A percentile compares a stretch with the other conserved stretches of the same genome.
These are phyloP conservation scores for Echinometra lucunter DNA, from an alignment of 53 echinoderm and acorn worm genomes.

Conservation along the genomic window DNA sequence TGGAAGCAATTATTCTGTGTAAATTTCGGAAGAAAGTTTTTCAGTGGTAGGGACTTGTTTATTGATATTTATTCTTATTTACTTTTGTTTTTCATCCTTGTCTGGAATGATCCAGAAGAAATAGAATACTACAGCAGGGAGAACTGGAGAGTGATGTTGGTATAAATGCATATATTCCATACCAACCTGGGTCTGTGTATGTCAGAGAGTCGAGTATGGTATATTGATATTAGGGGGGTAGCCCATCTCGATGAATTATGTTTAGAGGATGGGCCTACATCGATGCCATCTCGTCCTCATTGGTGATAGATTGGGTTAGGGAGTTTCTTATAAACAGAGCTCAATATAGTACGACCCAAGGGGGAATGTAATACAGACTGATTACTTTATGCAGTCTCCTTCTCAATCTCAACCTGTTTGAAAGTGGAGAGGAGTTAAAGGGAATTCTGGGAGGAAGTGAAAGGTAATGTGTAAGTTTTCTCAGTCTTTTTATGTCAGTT, in stretches of 20 bases:
- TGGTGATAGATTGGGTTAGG: constrained; percentile 48
- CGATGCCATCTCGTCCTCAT: constrained; percentile 28
- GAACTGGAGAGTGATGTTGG: not conserved
- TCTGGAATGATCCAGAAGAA: not conserved
- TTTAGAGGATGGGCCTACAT: not conserved
- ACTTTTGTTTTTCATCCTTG: not conserved
- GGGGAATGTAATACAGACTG: not conserved
- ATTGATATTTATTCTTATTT: not conserved
- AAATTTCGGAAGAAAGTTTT: not conserved
- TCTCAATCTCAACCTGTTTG: not conserved
- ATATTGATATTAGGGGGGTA: constrained; percentile 4
- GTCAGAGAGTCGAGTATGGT: not conserved
- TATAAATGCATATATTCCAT: not conserved
- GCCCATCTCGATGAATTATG: not conserved
- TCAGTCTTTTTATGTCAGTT: too few species aligned
- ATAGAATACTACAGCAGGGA: not conserved
- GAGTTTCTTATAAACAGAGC: constrained; percentile 53
- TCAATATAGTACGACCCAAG: constrained; percentile 26
- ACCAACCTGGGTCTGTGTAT: not conserved
- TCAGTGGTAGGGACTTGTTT: not conserved
- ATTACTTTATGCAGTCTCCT: not conserved
- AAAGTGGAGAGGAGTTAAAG: not conserved
- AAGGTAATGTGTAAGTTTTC: too few species aligned
- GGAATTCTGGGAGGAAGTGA: too few species aligned
- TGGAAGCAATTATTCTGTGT: not conserved